A percentile compares a stretch with the other conserved stretches of the same genome.
These are phyloP conservation scores for Periparus ater DNA, from an alignment of 2,797 vertebrate species.

Conservation along the genomic window DNA sequence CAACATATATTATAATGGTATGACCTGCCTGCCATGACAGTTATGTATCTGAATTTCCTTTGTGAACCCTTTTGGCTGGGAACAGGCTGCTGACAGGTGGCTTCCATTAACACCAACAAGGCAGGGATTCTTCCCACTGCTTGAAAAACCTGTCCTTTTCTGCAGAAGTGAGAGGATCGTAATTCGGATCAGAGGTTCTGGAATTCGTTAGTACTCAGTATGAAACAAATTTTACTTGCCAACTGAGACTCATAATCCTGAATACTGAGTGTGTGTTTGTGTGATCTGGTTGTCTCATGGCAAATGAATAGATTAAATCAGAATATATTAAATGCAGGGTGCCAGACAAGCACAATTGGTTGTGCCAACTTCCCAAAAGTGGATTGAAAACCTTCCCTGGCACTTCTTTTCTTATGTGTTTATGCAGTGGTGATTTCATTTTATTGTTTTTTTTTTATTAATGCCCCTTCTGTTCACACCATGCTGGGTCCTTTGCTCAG, in stretches of 20 bases:
- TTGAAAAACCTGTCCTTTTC: neutral
- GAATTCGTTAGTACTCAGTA: neutral
- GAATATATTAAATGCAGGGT: neutral
- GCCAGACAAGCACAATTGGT: neutral
- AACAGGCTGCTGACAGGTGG: neutral
- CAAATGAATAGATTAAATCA: accelerated
- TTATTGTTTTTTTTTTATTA: neutral
- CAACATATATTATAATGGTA: neutral
- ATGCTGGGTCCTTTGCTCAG: neutral
- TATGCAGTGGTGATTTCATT: neutral
- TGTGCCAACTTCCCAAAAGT: neutral
- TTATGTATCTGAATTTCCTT: neutral
- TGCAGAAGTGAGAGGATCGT: neutral
- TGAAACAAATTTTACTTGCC: neutral
- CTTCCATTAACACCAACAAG: neutral
- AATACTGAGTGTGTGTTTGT: neutral
- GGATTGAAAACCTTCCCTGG: neutral
- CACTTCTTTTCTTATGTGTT: neutral
- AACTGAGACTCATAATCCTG: neutral
- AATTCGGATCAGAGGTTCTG: neutral
- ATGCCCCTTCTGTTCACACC: neutral
- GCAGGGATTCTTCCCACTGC: neutral
- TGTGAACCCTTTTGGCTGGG: neutral
- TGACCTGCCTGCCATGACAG: neutral
- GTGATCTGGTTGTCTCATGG: neutral